A percentile compares a stretch with the other conserved stretches of the same genome.
phyloP scores from a whole-genome alignment of 2,113 vertebrate species.

The Neolamprologus cancellatus region DNA sequence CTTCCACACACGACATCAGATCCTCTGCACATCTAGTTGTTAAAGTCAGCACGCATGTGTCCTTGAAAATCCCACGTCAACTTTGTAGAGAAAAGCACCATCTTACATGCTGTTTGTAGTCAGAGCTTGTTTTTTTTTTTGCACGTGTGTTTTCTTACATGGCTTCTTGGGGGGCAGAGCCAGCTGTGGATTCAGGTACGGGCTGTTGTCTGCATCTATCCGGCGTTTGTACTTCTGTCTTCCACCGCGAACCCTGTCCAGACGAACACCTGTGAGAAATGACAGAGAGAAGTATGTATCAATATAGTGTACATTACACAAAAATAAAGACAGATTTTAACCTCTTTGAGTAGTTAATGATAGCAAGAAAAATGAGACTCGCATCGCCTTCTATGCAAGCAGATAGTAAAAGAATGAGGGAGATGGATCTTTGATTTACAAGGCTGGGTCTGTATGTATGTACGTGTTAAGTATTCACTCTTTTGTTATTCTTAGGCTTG shows the following conservation, averaged over 20 bases:
- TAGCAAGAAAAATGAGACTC: background rate
- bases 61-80: background rate
- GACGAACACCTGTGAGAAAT: conserved; percentile 82
- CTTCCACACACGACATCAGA: background rate
- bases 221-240: conserved; percentile 99
- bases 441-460: background rate
- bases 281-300: background rate
- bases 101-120: background rate
- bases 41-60: background rate
- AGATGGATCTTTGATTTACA: background rate
- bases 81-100: background rate
- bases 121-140: background rate
- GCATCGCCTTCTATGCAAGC: background rate
- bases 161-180: conserved; percentile 98
- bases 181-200: conserved; percentile 98
- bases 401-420: background rate
- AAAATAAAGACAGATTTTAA: background rate
- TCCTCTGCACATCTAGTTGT: background rate
- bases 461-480: background rate
- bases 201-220: conserved; percentile 99
- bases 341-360: background rate
- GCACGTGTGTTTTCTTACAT: conserved; percentile 78
- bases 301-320: background rate
- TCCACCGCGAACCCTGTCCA: conserved; percentile 97
- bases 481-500: background rate